A percentile compares a stretch with the other conserved stretches of the same genome.
These are phyloP conservation scores for Echinarachnius parma DNA, from an alignment of 53 echinoderm and acorn worm species.

Conservation along the genomic window DNA sequence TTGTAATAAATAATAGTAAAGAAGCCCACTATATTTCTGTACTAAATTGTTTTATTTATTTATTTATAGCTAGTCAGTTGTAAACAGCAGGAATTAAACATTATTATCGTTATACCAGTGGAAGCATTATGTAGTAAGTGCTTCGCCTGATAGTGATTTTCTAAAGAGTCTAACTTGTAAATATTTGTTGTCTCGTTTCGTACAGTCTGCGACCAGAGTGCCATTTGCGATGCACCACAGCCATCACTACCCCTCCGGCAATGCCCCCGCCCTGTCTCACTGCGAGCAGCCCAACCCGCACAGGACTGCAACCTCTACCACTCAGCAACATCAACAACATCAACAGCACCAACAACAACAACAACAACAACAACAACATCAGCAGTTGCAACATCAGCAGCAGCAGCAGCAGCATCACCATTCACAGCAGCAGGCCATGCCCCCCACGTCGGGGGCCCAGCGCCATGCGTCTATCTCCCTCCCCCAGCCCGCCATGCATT, in stretches of 20 bases:
- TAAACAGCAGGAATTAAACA: too few species aligned
- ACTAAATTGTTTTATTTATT: too few species aligned
- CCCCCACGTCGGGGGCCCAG: neutral
- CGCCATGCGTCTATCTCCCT: neutral
- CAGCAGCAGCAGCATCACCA: constrained; percentile 9
- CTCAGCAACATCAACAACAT: neutral
- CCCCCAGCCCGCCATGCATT: constrained; percentile 32
- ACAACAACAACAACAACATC: too few species aligned
- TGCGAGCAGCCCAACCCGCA: constrained; percentile 7
- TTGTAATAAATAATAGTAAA: too few species aligned
- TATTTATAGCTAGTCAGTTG: too few species aligned
- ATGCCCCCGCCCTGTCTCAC: neutral
- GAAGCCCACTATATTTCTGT: too few species aligned
- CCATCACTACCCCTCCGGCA: constrained; percentile 23
- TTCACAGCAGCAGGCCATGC: neutral
- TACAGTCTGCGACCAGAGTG: constrained; percentile 33
- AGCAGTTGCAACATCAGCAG: too few species aligned
- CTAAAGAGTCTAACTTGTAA: too few species aligned
- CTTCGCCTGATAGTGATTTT: neutral
- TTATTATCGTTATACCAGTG: too few species aligned
- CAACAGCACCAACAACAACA: too few species aligned
- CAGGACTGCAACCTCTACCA: constrained; percentile 8
- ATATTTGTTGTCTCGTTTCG: too few species aligned
- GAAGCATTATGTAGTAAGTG: neutral
- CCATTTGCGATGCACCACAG: constrained; percentile 32